phyloP scores from a whole-genome alignment of 2,888 invertebrate genomes.

The Aphodius granarius region DNA sequence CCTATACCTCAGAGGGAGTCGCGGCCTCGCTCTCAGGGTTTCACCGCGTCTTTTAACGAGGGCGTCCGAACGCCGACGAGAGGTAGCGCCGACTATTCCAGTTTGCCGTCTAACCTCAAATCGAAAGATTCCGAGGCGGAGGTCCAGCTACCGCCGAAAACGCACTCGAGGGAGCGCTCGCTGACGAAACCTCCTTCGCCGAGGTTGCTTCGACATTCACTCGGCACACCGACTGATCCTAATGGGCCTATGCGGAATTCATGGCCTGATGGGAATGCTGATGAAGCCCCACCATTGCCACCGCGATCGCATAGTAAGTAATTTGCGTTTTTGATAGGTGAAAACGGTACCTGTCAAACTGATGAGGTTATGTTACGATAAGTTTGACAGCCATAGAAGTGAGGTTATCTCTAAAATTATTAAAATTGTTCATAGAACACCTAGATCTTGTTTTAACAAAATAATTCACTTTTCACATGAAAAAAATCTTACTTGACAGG shows the following conservation, averaged over 20 bases:
- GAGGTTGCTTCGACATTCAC: conserved; percentile 56
- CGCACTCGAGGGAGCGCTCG: conserved; percentile 52
- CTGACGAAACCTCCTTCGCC: conserved; percentile 61
- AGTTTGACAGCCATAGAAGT: no score
- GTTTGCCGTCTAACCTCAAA: conserved; percentile 52
- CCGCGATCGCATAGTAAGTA: conserved; percentile 72
- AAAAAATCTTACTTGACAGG: no score
- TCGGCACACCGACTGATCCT: conserved; percentile 57
- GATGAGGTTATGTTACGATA: no score
- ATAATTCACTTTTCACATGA: no score
- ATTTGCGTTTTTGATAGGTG: no score
- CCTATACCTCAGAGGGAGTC: conserved; percentile 63
- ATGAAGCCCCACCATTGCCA: conserved; percentile 78
- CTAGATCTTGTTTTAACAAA: no score
- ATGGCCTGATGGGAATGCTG: conserved; percentile 61
- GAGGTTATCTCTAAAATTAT: no score
- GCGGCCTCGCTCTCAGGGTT: conserved; percentile 41
- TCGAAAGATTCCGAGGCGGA: conserved; percentile 46
- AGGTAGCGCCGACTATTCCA: conserved; percentile 52
- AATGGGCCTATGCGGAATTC: conserved; percentile 58
- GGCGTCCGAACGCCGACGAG: conserved; percentile 51
- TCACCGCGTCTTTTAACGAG: conserved; percentile 41
- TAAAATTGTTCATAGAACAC: no score
- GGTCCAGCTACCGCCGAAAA: conserved; percentile 57
- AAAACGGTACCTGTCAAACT: no score